phyloP scores from a whole-genome alignment of 2,888 invertebrate genomes.

The Thecophora atra region DNA sequence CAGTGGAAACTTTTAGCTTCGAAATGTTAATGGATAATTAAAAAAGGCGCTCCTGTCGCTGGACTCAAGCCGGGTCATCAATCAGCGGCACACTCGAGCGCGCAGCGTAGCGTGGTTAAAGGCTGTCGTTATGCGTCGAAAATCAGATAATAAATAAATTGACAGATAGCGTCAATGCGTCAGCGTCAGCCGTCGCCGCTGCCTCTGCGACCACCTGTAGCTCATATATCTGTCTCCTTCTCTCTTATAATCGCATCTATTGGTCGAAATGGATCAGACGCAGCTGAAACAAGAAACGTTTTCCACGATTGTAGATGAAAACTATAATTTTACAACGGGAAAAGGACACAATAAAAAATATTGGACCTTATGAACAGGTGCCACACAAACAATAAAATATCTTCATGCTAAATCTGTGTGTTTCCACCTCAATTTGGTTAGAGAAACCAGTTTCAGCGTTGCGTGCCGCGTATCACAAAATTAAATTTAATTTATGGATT shows the following conservation, averaged over 20 bases:
- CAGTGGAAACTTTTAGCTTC: neutral
- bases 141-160: too few species aligned
- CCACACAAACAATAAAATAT: neutral
- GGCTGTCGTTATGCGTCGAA: too few species aligned
- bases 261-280: neutral
- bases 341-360: slow-evolving; percentile 7
- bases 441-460: neutral
- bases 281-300: neutral
- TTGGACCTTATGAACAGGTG: too few species aligned
- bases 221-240: neutral
- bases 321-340: slow-evolving; percentile 1
- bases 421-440: too few species aligned
- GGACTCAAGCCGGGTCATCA: neutral
- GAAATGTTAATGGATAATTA: neutral
- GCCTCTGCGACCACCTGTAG: neutral
- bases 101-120: too few species aligned
- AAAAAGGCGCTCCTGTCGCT: neutral
- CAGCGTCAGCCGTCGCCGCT: neutral
- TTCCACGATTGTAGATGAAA: too few species aligned
- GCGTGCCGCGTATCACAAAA: slow-evolving; percentile 5
- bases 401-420: too few species aligned
- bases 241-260: neutral
- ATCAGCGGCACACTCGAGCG: neutral
- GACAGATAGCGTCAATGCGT: too few species aligned
- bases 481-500: slow-evolving; percentile 11